Evolutionary conservation across 2,797 vertebrate genomes (phyloP).

Genomic region (Eospalax fontanierii): DNA sequence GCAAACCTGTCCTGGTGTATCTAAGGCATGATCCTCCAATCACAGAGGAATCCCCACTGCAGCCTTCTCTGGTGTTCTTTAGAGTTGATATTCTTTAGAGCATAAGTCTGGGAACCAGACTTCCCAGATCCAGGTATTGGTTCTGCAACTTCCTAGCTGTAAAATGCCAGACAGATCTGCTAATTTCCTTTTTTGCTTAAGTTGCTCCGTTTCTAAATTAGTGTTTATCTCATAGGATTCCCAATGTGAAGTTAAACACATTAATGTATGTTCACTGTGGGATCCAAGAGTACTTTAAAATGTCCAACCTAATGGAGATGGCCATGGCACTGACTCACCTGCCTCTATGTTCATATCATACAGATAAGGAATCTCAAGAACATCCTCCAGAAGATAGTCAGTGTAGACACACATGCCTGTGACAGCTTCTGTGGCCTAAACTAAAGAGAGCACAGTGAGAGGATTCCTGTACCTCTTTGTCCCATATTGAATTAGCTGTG

Average conservation of each 20-base stretch:
- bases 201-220: neutral
- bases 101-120: neutral
- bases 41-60: neutral
- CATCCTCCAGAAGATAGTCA: neutral
- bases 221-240: neutral
- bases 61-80: neutral
- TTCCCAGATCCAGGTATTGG: neutral
- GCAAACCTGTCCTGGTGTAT: neutral
- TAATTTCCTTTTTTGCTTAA: neutral
- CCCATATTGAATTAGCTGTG: neutral
- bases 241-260: neutral
- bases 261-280: neutral
- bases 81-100: neutral
- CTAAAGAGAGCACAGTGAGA: neutral
- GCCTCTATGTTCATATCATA: neutral
- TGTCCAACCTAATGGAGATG: neutral
- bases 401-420: neutral
- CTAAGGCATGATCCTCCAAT: too few species aligned
- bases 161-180: neutral
- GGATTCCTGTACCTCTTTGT: neutral
- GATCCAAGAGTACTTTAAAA: neutral
- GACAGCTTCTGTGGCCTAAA: neutral
- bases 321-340: neutral
- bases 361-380: neutral
- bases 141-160: neutral